These are phyloP conservation scores for Nycticorax nycticorax DNA, from an alignment of 2,113 vertebrate genomes.

Conservation along the genomic window DNA sequence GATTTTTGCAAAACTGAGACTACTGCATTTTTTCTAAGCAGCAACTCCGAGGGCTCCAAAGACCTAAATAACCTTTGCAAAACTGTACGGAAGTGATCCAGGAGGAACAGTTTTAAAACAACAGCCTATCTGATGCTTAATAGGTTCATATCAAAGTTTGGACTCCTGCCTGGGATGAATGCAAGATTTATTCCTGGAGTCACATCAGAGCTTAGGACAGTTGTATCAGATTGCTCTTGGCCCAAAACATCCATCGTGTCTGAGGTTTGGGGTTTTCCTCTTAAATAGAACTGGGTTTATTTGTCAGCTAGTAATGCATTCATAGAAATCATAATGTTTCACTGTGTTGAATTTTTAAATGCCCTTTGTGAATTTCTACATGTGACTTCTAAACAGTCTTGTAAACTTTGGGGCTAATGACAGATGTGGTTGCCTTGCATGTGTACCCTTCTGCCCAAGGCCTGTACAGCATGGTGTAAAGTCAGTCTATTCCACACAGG, in stretches of 20 bases:
- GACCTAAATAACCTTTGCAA: not conserved
- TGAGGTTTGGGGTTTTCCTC: not conserved
- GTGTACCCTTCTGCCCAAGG: not conserved
- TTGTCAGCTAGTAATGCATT: not conserved
- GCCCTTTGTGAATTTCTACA: not conserved
- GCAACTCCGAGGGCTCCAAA: not conserved
- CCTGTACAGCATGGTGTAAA: not conserved
- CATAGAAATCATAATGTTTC: not conserved
- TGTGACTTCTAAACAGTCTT: not conserved
- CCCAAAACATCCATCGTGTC: not conserved
- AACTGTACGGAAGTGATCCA: not conserved
- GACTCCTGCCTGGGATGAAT: not conserved
- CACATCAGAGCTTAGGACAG: not conserved
- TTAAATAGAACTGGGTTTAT: not conserved
- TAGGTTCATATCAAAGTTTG: not conserved
- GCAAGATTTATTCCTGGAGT: not conserved
- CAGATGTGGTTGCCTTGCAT: not conserved
- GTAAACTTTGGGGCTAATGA: not conserved
- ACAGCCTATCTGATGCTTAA: not conserved
- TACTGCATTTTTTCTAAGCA: not conserved
- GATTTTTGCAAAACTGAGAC: not conserved
- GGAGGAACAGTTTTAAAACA: not conserved
- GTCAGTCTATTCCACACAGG: accelerated
- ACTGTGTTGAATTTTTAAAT: not conserved
- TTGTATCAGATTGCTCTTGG: not conserved